Conservation (phyloP, 2,797 vertebrate genomes). For the Acridotheres tristis region DNA sequence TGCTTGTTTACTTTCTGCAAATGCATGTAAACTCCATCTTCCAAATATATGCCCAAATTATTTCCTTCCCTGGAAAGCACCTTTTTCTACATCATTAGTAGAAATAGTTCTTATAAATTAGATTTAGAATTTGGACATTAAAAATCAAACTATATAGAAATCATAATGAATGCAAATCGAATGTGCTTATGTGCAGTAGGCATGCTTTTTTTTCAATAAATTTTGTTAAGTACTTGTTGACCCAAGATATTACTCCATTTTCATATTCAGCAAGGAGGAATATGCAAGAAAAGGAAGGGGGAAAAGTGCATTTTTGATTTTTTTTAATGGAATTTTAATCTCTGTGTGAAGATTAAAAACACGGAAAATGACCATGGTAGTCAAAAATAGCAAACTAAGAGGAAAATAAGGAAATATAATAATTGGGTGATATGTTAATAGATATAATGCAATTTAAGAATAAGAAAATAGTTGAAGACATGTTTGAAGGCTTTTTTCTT, state of each 20-base stretch:
- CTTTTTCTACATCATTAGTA: neutral
- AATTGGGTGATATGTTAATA: neutral
- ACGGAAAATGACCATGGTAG: neutral
- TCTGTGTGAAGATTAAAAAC: neutral
- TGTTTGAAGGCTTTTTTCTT: neutral
- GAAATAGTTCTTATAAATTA: neutral
- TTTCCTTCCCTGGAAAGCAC: neutral
- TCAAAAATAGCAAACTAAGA: neutral
- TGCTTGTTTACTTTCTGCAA: neutral
- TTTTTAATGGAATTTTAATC: neutral
- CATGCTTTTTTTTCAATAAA: neutral
- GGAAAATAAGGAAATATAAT: neutral
- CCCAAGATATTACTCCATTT: neutral
- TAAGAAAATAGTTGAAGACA: neutral
- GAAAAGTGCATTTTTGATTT: rapidly evolving
- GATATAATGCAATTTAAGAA: neutral
- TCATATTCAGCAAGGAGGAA: neutral
- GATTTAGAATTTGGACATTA: neutral
- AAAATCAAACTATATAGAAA: neutral
- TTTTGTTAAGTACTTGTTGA: neutral
- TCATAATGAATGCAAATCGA: neutral
- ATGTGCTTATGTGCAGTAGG: neutral
- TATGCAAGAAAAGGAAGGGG: neutral
- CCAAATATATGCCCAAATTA: neutral
- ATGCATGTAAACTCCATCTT: neutral